These are phyloP conservation scores for Heliconius hortense DNA, from an alignment of 2,888 invertebrate species.

Conservation along the genomic window DNA sequence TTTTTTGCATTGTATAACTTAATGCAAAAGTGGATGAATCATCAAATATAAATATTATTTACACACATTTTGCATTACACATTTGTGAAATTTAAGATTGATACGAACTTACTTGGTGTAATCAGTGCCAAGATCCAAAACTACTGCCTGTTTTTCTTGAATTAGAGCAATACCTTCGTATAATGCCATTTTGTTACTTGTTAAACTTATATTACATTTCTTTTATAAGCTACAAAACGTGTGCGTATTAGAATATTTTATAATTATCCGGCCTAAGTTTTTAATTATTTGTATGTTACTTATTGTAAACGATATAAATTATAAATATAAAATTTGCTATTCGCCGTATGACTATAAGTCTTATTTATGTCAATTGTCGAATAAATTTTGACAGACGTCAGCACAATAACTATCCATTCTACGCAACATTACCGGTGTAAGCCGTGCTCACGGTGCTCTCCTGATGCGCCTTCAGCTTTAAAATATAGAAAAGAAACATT, in stretches of 20 bases:
- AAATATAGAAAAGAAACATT: too few relatives aligned
- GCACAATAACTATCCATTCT: neutral
- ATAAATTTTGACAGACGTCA: neutral
- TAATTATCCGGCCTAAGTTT: neutral
- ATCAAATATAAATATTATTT: neutral
- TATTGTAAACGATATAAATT: neutral
- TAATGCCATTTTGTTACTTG: constrained; percentile 82
- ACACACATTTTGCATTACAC: neutral
- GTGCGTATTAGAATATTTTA: neutral
- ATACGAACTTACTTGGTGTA: constrained; percentile 91
- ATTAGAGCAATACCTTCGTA: constrained; percentile 91
- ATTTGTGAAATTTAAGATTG: neutral
- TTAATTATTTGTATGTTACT: neutral
- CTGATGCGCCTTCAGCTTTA: neutral
- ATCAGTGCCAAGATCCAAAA: constrained; percentile 94
- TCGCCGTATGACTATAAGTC: neutral
- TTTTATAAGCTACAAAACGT: neutral
- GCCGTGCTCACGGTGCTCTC: too few relatives aligned
- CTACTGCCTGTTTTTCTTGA: constrained; percentile 93
- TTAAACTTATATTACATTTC: constrained; percentile 24
- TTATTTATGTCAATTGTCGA: neutral
- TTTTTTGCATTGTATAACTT: neutral
- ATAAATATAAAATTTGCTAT: neutral
- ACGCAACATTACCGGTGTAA: neutral
- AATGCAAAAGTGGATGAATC: neutral